Evolutionary conservation across 1,140 invertebrate genomes (phyloP).

Genomic region (Daktulosphaira vitifoliae): DNA sequence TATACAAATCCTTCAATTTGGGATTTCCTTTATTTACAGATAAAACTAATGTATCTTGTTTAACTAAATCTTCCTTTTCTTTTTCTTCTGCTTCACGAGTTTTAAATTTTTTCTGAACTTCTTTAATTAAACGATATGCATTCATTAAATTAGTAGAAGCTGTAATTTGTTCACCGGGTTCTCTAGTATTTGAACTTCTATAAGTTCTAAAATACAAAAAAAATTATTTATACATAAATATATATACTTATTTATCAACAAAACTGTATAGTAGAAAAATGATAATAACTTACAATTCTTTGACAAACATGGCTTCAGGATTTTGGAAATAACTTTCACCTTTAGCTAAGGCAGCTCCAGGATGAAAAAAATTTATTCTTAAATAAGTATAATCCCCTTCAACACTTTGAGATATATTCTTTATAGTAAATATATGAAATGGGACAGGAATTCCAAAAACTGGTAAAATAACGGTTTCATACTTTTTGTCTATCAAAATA

Average conservation of each 20-base stretch:
- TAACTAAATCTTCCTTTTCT: slow-evolving; percentile 96
- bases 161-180: slow-evolving; percentile 90
- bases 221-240: slow-evolving; percentile 19
- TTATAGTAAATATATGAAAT: slow-evolving; percentile 98
- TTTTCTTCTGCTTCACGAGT: slow-evolving; percentile 96
- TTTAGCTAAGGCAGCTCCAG: slow-evolving; percentile 87
- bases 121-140: slow-evolving; percentile 94
- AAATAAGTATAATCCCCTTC: slow-evolving; percentile 99
- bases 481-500: slow-evolving; percentile 77
- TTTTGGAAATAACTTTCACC: slow-evolving; percentile 84
- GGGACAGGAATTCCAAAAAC: slow-evolving; percentile 92
- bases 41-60: slow-evolving; percentile 94
- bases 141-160: slow-evolving; percentile 94
- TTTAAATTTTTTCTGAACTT: slow-evolving; percentile 98
- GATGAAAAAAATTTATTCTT: slow-evolving; percentile 98
- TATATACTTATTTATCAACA: background rate
- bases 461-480: slow-evolving; percentile 94
- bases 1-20: slow-evolving; percentile 96
- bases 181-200: slow-evolving; percentile 93
- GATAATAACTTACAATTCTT: slow-evolving; percentile 93
- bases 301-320: slow-evolving; percentile 92
- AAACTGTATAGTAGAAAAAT: no score
- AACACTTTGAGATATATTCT: slow-evolving; percentile 96
- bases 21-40: slow-evolving; percentile 96
- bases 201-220: slow-evolving; percentile 65